phyloP scores from a whole-genome alignment of 1,140 invertebrate genomes.

The Eumaeus atala region DNA sequence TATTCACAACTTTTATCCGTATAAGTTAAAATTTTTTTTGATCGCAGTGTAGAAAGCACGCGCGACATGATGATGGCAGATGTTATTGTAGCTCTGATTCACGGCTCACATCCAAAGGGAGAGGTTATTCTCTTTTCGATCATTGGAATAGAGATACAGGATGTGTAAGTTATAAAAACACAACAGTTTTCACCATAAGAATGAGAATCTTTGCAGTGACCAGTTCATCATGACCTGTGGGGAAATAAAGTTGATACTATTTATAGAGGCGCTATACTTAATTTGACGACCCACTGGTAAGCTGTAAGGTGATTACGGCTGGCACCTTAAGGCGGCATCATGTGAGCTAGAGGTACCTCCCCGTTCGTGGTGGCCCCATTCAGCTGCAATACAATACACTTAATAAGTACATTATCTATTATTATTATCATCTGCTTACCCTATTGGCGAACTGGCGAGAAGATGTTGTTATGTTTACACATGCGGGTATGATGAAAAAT shows the following conservation, averaged over 20 bases:
- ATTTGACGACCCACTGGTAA: too few species aligned
- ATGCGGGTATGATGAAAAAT: too few species aligned
- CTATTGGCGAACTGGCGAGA: too few species aligned
- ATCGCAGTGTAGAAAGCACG: slow-evolving; percentile 1
- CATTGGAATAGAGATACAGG: slow-evolving; percentile 40
- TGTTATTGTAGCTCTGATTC: slow-evolving; percentile 31
- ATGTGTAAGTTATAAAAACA: slow-evolving; percentile 53
- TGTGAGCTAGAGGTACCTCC: too few species aligned
- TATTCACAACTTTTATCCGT: too few species aligned
- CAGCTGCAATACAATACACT: too few species aligned
- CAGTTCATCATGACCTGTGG: slow-evolving; percentile 28
- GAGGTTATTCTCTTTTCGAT: slow-evolving; percentile 36
- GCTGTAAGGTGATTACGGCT: too few species aligned
- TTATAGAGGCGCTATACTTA: background rate
- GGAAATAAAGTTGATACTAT: slow-evolving; percentile 13
- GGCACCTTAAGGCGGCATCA: too few species aligned
- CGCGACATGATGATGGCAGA: slow-evolving; percentile 9
- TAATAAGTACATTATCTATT: too few species aligned
- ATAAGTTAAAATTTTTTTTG: background rate
- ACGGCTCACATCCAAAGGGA: slow-evolving; percentile 38
- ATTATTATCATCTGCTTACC: too few species aligned
- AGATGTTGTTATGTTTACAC: too few species aligned
- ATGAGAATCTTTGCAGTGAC: slow-evolving; percentile 35
- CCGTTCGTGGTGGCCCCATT: too few species aligned
- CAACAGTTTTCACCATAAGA: slow-evolving; percentile 47